Evolutionary conservation across 2,113 vertebrate species (phyloP), one percentile per base, ranked within the genome.

Genomic region (Sterna hirundo): DNA sequence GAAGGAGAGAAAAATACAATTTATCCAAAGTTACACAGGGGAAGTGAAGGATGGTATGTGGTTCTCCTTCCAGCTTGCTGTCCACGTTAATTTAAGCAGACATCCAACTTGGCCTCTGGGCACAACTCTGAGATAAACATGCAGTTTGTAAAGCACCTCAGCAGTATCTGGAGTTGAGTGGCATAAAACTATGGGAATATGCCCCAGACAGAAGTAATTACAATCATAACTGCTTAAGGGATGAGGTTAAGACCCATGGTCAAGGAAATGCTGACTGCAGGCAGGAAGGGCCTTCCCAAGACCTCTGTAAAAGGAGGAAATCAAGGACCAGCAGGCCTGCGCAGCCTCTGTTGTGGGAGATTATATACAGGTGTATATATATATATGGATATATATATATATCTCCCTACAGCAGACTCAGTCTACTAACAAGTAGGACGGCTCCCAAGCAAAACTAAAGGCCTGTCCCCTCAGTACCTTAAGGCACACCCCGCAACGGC

Each of bases 391-490:
- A 16, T 54, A 55, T 57, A 32, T 32, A 32, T 57, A 12, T 57
- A 21, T 14, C 34, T 21, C 32, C 57, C 27, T 17, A 11, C 18
- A 1, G 46, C 4, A 1, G 12, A 15, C 47, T 15, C 65, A 15
- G 8, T 11, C 29, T 23, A 5, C 19, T 25, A 10, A 17, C 5
- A 29, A 44, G 11, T 4, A 26, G 2, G 15, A 18, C 3, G 8
- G 29, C 1, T 83, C 9, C 22, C 29, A 25, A 25, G 23, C 25
- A 10, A 15, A 83, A 14, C 11, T 6, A 12, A 19, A 30, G 51
- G 7, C 14, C 16, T n/a, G 49, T 1, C 1, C 16, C 3, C 8
- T 10, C 20, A 3, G 1, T 0, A 20, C 42, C 26, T 25, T 1
- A 2, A 3, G 51, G 27, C 54, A 14, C 58, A 2, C 3, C 5